Evolutionary conservation across 2,888 invertebrate species (phyloP), one percentile per base, ranked within the genome.

Genomic region (Eupithecia centaureata): DNA sequence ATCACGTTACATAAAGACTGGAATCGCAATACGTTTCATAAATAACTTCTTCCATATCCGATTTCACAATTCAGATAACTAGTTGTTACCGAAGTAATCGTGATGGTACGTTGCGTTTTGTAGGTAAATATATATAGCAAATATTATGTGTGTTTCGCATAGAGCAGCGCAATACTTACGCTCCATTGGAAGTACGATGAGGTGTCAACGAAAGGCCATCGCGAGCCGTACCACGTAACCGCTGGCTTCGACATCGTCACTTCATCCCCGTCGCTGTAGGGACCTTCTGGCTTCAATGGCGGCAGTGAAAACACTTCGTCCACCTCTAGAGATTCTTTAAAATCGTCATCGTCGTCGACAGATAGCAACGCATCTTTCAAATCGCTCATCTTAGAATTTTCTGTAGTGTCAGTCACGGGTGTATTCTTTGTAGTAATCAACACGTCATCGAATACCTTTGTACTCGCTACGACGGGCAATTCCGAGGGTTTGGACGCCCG

Each of bases 121-220:
- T 57, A 70, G 71, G 74, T 76, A 74, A 76, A 76, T 70, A 76
- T 71, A 65, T 62, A 70, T 72, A 71, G 67, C 75, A 71, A 76
- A 73, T 62, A 78, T 81, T 83, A 81, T 76, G 77, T 80, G 70
- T n/a, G 30, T 68, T 62, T 68, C 61, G 56, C 35, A 52, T 54
- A 56, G 35, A 79, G 77, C 70, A 77, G 78, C 75, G 77, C 74
- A 73, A 70, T 78, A 90, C 94, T 92, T 84, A 95, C 95, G 87
- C 94, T 94, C 95, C 95, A 95, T 85, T 95, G 95, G 82, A 95
- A 94, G 83, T 95, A 95, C 22, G 95, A 94, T 32, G 95, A 94
- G 38, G 95, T 94, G 83, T 95, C 95, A 56, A 94, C 94, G 81
- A 95, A 95, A 13, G 95, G 94, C 95, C 95, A 95, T 71, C 94